Evolutionary conservation across 1,140 invertebrate genomes (phyloP), one percentile per base, ranked within the genome.

Genomic region (Bombus confusus): DNA sequence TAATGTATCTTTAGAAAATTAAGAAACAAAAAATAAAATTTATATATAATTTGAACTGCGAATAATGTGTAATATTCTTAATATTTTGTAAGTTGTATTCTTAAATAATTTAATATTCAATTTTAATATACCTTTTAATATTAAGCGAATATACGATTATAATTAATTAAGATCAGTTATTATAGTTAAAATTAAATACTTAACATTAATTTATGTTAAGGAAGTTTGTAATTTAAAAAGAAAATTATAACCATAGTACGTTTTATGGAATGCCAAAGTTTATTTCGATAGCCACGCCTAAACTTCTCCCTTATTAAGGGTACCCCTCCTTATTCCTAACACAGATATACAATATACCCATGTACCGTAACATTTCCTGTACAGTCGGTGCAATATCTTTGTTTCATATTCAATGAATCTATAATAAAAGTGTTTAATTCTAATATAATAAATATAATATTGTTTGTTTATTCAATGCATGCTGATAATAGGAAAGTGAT

Each of bases 31-130:
- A 34, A 9, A 81, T 77, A 39, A 91, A 91, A 80, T 83, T 83
- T 86, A 87, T 72, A 76, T 93, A 79, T 90, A 91, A 91, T 90
- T 92, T 89, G 37, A 91, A 91, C 90, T 95, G 92, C 94, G 90
- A 93, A 94, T 92, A 91, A 88, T 91, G 89, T 92, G 91, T 90
- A 91, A 92, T 86, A 90, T 92, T 92, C 90, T 87, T 92, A 90
- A 93, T 92, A 91, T 93, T 93, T 94, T 94, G 89, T 93, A 94
- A 93, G 62, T 91, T 91, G 47, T 52, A 87, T 85, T 90, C 80
- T 93, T 88, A 89, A 93, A 87, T 75, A 47, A 31, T 52, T 37
- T 37, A 34, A 76, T 83, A 25, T 75, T 87, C 73, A 39, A 78
- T 78, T 64, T 80, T 71, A 52, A 83, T 37, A 52, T 43, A 66